Conservation (phyloP, 2,888 invertebrate genomes). For the Acleris holmiana region DNA sequence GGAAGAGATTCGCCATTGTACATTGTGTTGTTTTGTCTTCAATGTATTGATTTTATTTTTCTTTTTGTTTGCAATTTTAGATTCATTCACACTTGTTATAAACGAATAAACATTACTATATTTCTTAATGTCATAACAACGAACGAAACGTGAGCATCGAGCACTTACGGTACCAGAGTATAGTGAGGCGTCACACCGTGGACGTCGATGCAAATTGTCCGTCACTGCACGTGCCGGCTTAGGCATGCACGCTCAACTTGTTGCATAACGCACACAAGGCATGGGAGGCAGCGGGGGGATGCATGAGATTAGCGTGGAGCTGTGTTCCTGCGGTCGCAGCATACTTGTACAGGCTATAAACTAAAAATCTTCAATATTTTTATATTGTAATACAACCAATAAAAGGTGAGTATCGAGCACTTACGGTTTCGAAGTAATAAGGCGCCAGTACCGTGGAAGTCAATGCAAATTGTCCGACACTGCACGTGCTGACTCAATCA, state of each 20-base stretch:
- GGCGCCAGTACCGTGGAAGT: conserved; percentile 39
- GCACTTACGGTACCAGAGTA: conserved; percentile 35
- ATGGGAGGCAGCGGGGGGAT: conserved; percentile 17
- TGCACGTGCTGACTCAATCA: conserved; percentile 55
- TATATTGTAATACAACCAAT: too few relatives aligned
- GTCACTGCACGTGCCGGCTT: conserved; percentile 53
- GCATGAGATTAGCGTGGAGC: too few relatives aligned
- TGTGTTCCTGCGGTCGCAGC: too few relatives aligned
- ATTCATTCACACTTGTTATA: too few relatives aligned
- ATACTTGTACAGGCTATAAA: too few relatives aligned
- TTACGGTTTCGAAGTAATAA: conserved; percentile 34
- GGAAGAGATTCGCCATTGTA: too few relatives aligned
- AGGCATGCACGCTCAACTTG: conserved; percentile 52
- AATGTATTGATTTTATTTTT: too few relatives aligned
- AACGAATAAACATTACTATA: too few relatives aligned
- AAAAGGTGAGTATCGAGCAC: conserved; percentile 19
- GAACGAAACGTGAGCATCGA: conserved; percentile 10
- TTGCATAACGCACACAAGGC: conserved; percentile 43
- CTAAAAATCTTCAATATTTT: too few relatives aligned
- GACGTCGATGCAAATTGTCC: conserved; percentile 51
- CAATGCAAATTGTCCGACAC: conserved; percentile 52
- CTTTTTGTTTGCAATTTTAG: too few relatives aligned
- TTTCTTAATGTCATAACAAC: too few relatives aligned
- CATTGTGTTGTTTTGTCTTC: too few relatives aligned
- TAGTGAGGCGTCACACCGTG: conserved; percentile 34